Conservation (phyloP, 2,888 invertebrate species). For the Aphodius granarius region DNA sequence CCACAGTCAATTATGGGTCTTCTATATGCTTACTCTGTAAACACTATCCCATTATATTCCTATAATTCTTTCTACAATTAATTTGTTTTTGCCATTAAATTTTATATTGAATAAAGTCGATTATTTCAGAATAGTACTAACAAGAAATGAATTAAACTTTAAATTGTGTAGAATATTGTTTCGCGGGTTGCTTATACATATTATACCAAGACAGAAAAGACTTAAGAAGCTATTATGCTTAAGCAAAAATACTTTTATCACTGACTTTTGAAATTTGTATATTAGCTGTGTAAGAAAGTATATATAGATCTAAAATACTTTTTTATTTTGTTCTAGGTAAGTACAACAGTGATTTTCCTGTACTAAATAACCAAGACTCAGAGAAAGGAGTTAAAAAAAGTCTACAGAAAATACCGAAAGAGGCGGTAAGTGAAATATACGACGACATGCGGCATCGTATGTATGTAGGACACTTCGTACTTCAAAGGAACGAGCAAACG, state of each 20-base stretch:
- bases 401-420: background rate
- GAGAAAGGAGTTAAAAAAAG: background rate
- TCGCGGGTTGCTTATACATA: no score
- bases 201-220: background rate
- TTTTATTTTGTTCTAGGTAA: constrained; percentile 9
- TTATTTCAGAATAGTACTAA: no score
- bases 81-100: no score
- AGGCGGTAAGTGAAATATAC: background rate
- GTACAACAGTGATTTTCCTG: background rate
- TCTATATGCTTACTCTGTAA: no score
- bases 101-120: no score
- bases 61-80: no score
- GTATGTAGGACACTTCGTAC: constrained; percentile 5
- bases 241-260: no score
- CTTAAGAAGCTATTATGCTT: background rate
- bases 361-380: background rate
- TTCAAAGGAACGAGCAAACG: background rate
- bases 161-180: no score
- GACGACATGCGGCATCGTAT: background rate
- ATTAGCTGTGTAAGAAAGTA: background rate
- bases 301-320: background rate
- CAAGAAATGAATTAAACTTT: no score
- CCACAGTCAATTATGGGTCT: no score
- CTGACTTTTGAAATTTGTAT: background rate
- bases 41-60: no score